Evolutionary conservation across 2,113 vertebrate species (phyloP).

Genomic region (Addax nasomaculatus): DNA sequence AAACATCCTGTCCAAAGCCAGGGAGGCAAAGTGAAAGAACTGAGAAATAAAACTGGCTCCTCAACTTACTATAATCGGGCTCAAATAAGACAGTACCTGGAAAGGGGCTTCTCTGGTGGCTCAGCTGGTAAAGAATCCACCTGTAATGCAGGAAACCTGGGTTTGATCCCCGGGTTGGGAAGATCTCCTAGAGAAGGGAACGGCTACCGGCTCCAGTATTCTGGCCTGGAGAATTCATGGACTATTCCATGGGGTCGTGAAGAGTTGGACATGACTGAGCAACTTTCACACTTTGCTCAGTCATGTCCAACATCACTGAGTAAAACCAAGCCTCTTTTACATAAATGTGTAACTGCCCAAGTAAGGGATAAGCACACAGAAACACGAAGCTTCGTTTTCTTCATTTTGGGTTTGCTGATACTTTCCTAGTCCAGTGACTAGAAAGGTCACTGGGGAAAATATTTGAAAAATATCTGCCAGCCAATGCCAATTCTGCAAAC

Average conservation of each 20-base stretch:
- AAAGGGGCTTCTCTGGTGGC: not conserved
- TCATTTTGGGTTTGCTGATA: not conserved
- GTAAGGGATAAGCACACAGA: not conserved
- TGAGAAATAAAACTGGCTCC: not conserved
- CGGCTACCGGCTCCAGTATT: rapidly evolving
- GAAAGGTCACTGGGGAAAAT: not conserved
- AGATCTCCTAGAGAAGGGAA: not conserved
- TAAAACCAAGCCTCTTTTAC: not conserved
- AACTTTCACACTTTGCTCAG: not conserved
- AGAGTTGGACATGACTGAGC: not conserved
- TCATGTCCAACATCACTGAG: not conserved
- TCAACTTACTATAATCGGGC: not conserved
- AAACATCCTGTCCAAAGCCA: not conserved
- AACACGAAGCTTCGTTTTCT: not conserved
- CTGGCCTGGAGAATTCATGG: not conserved
- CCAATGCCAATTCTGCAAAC: not conserved
- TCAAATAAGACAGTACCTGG: not conserved
- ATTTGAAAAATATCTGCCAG: not conserved
- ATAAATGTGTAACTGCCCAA: not conserved
- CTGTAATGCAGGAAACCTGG: not conserved
- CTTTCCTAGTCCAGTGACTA: not conserved
- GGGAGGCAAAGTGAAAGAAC: not conserved
- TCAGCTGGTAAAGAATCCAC: not conserved
- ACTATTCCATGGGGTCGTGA: not conserved
- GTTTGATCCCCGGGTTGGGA: not conserved